Evolutionary conservation across 2,113 vertebrate species (phyloP).

Genomic region (Ariopsis seemanni): DNA sequence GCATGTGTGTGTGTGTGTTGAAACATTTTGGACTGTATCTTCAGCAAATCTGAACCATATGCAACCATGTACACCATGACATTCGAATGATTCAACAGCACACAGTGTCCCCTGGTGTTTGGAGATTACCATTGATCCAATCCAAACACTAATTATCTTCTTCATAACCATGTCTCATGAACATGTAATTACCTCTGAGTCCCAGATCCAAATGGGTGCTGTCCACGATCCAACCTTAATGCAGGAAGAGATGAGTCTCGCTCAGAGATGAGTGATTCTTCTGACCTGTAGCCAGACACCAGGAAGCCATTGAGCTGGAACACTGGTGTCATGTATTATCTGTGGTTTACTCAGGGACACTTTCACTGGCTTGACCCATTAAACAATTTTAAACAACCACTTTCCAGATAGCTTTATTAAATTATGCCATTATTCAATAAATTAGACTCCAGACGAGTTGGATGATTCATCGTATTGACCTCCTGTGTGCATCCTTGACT

Average conservation of each 20-base stretch:
- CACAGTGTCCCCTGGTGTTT: constrained; percentile 78
- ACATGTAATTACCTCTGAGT: constrained; percentile 50
- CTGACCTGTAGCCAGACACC: constrained; percentile 61
- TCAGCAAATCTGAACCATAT: constrained; percentile 29
- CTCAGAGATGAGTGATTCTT: constrained; percentile 56
- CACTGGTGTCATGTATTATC: constrained; percentile 51
- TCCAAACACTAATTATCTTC: constrained; percentile 42
- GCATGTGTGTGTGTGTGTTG: not conserved
- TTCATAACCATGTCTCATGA: constrained; percentile 44
- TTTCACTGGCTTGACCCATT: constrained; percentile 43
- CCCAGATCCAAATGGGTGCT: constrained; percentile 40
- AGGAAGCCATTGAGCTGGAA: constrained; percentile 53
- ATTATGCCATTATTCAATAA: not conserved
- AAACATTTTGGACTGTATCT: constrained; percentile 56
- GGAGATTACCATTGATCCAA: constrained; percentile 52
- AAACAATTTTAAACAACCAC: not conserved
- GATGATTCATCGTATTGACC: not conserved
- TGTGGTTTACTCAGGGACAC: constrained; percentile 42
- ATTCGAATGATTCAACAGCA: constrained; percentile 53
- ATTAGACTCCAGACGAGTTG: not conserved
- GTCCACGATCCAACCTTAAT: constrained; percentile 50
- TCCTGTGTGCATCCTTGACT: constrained; percentile 7
- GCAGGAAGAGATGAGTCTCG: constrained; percentile 46
- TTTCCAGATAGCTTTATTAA: constrained; percentile 13
- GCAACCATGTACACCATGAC: constrained; percentile 46